Conservation (phyloP, 2,797 vertebrate genomes). For the Miichthys miiuy region DNA sequence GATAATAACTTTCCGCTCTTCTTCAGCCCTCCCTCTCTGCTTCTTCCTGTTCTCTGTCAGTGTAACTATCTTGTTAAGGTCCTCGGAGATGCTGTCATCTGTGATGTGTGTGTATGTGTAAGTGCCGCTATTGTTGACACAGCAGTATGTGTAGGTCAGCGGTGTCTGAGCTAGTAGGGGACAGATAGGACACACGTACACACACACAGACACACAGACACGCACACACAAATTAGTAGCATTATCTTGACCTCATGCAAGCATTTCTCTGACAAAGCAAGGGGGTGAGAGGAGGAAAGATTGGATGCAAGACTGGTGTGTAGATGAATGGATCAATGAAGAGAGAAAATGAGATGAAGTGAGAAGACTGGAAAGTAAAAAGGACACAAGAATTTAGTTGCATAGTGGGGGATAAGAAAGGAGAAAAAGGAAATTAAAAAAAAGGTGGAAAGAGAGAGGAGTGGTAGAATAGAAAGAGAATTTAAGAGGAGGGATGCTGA, state of each 20-base stretch:
- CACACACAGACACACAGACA: constrained; percentile 3
- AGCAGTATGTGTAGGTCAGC: constrained; percentile 73
- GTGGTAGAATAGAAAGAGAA: not conserved
- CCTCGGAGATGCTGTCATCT: constrained; percentile 54
- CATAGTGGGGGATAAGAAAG: not conserved
- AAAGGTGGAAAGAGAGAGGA: not conserved
- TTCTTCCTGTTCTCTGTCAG: constrained; percentile 37
- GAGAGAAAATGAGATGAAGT: constrained; percentile 23
- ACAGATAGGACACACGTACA: constrained; percentile 70
- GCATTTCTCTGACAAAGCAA: constrained; percentile 35
- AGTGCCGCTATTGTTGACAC: constrained; percentile 71
- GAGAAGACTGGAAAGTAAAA: constrained; percentile 19
- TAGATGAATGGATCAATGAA: constrained; percentile 62
- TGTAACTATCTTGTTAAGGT: constrained; percentile 67
- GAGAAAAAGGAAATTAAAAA: not conserved
- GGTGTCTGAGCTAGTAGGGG: constrained; percentile 61
- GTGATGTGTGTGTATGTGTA: constrained; percentile 40
- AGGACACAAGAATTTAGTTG: not conserved
- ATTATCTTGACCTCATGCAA: constrained; percentile 72
- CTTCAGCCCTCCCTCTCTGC: not conserved
- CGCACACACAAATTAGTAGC: constrained; percentile 75
- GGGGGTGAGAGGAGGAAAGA: constrained; percentile 45
- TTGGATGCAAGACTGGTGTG: constrained; percentile 26
- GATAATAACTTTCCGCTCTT: constrained; percentile 45
- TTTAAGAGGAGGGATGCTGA: not conserved